Evolutionary conservation across 2,888 invertebrate genomes (phyloP).

Genomic region (Noctua comes): DNA sequence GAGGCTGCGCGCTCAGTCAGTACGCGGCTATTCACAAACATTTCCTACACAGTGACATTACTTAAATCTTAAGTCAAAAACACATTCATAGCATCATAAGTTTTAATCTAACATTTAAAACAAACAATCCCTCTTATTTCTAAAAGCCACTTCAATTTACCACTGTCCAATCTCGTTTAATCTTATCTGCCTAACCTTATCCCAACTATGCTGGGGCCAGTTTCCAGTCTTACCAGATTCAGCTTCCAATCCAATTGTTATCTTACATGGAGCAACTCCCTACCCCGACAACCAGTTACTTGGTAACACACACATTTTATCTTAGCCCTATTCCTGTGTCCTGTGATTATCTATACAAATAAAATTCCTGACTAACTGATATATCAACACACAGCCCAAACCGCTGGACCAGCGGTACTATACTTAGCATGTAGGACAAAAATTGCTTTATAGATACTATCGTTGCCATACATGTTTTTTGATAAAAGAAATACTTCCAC

Average conservation of each 20-base stretch:
- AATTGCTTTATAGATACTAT: no score
- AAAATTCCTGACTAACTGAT: no score
- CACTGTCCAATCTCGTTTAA: neutral
- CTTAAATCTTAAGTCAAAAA: neutral
- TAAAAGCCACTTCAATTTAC: slow-evolving; percentile 7
- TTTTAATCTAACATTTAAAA: neutral
- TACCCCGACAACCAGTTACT: neutral
- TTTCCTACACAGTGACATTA: neutral
- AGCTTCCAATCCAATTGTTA: neutral
- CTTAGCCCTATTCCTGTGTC: neutral
- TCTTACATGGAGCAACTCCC: neutral
- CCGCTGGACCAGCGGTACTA: no score
- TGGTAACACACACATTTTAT: neutral
- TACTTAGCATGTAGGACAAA: no score
- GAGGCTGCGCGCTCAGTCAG: no score
- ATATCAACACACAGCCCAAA: no score
- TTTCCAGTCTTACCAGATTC: neutral
- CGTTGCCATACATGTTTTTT: no score
- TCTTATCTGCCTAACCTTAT: neutral
- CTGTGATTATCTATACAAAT: neutral
- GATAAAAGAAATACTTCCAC: no score
- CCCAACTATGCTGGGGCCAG: neutral
- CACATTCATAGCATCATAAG: slow-evolving; percentile 8
- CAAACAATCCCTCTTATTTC: neutral
- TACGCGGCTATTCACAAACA: neutral